Percentiles rank a stretch among this genome's conserved stretches.
phyloP scores from a whole-genome alignment of 2,113 vertebrate species.

The Saccopteryx bilineata region DNA sequence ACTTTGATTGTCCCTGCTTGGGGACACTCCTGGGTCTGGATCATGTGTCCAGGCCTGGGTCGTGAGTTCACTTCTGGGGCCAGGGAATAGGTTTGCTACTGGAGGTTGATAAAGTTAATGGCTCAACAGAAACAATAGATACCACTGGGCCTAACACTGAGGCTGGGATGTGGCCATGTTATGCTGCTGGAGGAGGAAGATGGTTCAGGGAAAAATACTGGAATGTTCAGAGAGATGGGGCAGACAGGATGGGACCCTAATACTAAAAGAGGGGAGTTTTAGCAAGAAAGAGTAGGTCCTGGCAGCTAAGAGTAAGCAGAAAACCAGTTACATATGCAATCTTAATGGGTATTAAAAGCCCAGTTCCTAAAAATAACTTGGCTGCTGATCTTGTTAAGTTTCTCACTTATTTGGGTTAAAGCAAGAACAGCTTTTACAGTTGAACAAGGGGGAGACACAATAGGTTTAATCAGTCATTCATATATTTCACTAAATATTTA shows the following conservation, averaged over 20 bases:
- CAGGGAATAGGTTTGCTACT: background rate
- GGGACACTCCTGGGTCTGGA: background rate
- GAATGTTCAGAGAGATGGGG: background rate
- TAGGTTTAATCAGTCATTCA: slow-evolving; percentile 20
- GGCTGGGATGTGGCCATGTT: background rate
- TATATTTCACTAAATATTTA: background rate
- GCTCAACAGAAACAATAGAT: background rate
- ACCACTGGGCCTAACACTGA: background rate
- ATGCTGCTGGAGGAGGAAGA: background rate
- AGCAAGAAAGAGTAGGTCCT: background rate
- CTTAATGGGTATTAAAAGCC: background rate
- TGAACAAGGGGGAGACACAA: background rate
- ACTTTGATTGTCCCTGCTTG: background rate
- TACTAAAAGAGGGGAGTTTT: background rate
- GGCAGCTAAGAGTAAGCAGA: background rate
- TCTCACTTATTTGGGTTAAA: slow-evolving; percentile 43
- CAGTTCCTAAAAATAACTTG: background rate
- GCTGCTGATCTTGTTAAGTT: background rate
- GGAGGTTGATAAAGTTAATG: background rate
- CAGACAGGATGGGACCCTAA: background rate
- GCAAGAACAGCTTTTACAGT: background rate
- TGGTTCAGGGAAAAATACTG: background rate
- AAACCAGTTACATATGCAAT: background rate
- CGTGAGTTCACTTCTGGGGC: background rate
- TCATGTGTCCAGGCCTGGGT: background rate